Evolutionary conservation across 2,797 vertebrate species (phyloP), one percentile per base, ranked within the genome.

Genomic region (Pelobates cultripes): DNA sequence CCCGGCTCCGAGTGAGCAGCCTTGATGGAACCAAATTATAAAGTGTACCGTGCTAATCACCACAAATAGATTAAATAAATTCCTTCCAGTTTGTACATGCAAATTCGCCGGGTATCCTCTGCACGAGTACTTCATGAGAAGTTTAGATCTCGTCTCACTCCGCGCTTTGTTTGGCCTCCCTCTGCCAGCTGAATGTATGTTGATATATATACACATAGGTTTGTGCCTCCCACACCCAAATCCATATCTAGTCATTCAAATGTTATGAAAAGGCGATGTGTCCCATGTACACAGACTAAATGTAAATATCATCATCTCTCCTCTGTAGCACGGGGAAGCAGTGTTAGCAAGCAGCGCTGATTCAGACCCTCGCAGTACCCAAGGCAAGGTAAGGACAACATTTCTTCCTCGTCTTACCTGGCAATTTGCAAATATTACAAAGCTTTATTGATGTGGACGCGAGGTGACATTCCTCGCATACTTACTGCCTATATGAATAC

Each of bases 301-400:
- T 86, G 85, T 85, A 82, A 73, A 5, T 70, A 45, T 90, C 88
- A 77, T 89, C 88, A 78, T 88, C 87, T 90, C 83, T 88, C 89
- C 87, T 81, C 84, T 91, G 88, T 77, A 85, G 90, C 82, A 87
- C 81, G 89, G 87, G 87, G 86, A 89, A 88, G 87, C 88, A 90
- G 88, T 92, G 80, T 82, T 92, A 90, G 88, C 86, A 90, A 84
- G 79, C 81, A 86, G 87, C 90, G 84, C 89, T 88, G 84, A 80
- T 88, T 86, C 88, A 88, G 83, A 85, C 87, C 86, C 86, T 87
- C 89, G 89, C 84, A 88, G 75, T 87, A 76, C 84, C 75, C 80
- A 0, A 90, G 83, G 73, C 86, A 90, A 93, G 92, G 91, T 93
- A 92, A 93, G 77, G 40, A 7, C 10, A 47, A 17, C 3, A 1